Base-by-base conservation (phyloP, 2,113 vertebrate species). In the Colistium nudipinnis region DNA sequence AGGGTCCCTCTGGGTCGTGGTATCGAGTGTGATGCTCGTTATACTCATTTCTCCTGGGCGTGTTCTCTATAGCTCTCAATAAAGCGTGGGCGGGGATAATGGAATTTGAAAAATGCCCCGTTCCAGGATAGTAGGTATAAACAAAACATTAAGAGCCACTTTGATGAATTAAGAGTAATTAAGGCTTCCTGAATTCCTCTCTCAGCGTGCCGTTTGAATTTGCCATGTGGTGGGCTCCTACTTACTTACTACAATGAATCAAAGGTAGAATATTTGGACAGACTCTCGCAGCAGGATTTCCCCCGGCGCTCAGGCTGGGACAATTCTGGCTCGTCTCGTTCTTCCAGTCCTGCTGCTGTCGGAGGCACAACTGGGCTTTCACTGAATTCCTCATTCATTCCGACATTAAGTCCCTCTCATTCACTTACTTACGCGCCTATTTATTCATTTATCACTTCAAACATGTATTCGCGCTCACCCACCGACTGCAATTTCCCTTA, bases 31-130 rank as follows among this genome's bases (percentile, higher is more conserved):
- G n/a, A n/a, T n/a, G n/a, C n/a, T n/a, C n/a, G n/a, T n/a, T n/a
- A 1, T 3, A 11, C 61, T 51, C 59, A 39, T 13, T n/a, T 31
- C 31, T 17, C 19, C 17, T 7, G 12, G 12, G 48, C 49, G 28
- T 22, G 7, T 53, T 60, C 45, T 69, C 44, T 27, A 25, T 13
- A 44, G 36, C 36, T 53, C 13, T n/a, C n/a, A n/a, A n/a, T n/a
- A n/a, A n/a, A n/a, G n/a, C 43, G 56, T 54, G 74, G 60, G 75
- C 52, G 52, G 62, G 66, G 16, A 51, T 35, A 52, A 60, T 56
- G 82, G 87, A 85, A 89, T 85, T 27, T 60, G 39, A 87, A 87
- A 81, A 62, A 87, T 81, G 69, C 49, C 52, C 74, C 43, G 51
- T 70, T 75, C 28, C 69, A 60, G 66, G 52, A 31, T 38, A 67